Conservation (phyloP, 2,888 invertebrate species). For the Aethes cnicana region DNA sequence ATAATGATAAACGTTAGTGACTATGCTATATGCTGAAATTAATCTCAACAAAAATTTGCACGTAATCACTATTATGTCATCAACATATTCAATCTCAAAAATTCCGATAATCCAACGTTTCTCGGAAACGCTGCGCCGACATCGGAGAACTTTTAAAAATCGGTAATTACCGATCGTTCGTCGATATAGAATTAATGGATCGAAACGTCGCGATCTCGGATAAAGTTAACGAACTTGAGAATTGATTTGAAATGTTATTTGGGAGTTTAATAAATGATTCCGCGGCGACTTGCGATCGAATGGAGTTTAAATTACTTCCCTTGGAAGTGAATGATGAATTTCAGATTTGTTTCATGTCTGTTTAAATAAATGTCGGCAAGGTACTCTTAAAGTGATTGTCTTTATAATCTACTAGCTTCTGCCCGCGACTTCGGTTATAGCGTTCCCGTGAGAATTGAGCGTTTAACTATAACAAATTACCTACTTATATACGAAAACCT, state of each 20-base stretch:
- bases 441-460: too few species aligned
- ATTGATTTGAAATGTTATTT: slow-evolving; percentile 56
- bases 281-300: too few species aligned
- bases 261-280: slow-evolving; percentile 22
- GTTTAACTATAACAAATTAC: too few species aligned
- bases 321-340: too few species aligned
- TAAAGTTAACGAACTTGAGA: slow-evolving; percentile 63
- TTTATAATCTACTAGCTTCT: too few species aligned
- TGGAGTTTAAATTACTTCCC: too few species aligned
- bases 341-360: too few species aligned
- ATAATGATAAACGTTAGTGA: too few species aligned
- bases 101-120: slow-evolving; percentile 16
- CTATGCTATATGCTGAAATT: background rate
- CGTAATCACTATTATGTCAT: background rate
- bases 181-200: slow-evolving; percentile 31
- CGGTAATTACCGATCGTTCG: slow-evolving; percentile 34
- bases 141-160: slow-evolving; percentile 31
- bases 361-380: slow-evolving; percentile 24
- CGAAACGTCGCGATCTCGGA: slow-evolving; percentile 42
- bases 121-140: slow-evolving; percentile 3
- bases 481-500: too few species aligned
- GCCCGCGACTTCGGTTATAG: too few species aligned
- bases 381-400: too few species aligned
- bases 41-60: background rate
- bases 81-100: background rate